These are phyloP conservation scores for Xylophagus ater DNA, from an alignment of 2,888 invertebrate genomes.

Conservation along the genomic window DNA sequence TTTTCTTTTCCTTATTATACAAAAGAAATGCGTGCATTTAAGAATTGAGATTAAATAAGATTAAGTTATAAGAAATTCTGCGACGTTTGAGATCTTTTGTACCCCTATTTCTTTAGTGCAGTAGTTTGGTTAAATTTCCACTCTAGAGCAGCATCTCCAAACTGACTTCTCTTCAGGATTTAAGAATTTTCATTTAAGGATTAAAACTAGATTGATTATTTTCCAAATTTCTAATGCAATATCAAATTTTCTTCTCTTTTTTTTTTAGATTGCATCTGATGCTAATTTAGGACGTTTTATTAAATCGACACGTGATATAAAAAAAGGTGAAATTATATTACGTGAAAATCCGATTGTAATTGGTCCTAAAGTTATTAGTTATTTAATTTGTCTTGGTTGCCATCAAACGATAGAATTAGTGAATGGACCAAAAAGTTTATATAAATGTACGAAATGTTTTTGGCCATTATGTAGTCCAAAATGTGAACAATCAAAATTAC, in stretches of 20 bases:
- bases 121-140: no score
- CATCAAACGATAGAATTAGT: slow-evolving; percentile 39
- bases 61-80: no score
- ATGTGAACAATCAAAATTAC: slow-evolving; percentile 47
- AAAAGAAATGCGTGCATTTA: no score
- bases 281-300: slow-evolving; percentile 50
- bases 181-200: no score
- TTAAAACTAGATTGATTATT: no score
- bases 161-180: no score
- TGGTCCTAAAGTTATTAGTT: slow-evolving; percentile 53
- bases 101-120: no score
- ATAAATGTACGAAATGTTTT: slow-evolving; percentile 49
- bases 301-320: slow-evolving; percentile 55
- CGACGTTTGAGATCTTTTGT: no score
- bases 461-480: slow-evolving; percentile 57
- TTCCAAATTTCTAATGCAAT: no score
- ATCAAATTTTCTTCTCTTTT: no score
- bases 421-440: slow-evolving; percentile 36
- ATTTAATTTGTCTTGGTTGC: slow-evolving; percentile 53
- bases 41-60: no score
- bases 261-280: slow-evolving; percentile 46
- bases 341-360: slow-evolving; percentile 52
- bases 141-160: background rate
- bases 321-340: slow-evolving; percentile 54
- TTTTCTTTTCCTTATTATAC: no score